Conservation (phyloP, 2,113 vertebrate genomes). For the Hiodon tergisus region DNA sequence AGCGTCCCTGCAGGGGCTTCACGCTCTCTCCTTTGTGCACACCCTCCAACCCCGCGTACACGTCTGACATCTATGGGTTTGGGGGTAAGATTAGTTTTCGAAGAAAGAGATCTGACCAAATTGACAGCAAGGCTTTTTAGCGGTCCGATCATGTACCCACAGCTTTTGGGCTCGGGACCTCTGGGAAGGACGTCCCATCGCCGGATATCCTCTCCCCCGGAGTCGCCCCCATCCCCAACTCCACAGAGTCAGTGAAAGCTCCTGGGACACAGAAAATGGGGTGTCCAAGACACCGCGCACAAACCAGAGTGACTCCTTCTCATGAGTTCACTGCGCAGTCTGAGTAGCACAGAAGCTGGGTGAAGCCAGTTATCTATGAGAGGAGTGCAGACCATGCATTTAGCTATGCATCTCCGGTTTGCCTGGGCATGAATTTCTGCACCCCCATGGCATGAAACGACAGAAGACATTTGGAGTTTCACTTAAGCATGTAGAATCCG, state of each 20-base stretch:
- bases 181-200: constrained; percentile 92
- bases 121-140: constrained; percentile 29
- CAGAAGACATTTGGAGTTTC: background rate
- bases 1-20: constrained; percentile 50
- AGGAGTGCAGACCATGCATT: background rate
- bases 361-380: constrained; percentile 3
- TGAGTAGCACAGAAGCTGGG: background rate
- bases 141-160: constrained; percentile 61
- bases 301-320: constrained; percentile 4
- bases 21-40: constrained; percentile 74
- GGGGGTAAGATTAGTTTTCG: constrained; percentile 43
- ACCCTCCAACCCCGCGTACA: constrained; percentile 87
- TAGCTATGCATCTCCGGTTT: background rate
- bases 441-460: background rate
- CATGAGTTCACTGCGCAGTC: constrained; percentile 7
- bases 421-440: background rate
- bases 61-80: constrained; percentile 82
- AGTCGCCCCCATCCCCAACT: constrained; percentile 63
- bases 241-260: constrained; percentile 70
- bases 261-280: constrained; percentile 59
- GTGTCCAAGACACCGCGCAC: constrained; percentile 27
- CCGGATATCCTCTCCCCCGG: constrained; percentile 93
- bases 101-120: constrained; percentile 18
- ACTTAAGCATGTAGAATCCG: background rate
- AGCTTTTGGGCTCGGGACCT: constrained; percentile 92